phyloP scores from a whole-genome alignment of 2,888 invertebrate genomes.

The Amorpha juglandis region DNA sequence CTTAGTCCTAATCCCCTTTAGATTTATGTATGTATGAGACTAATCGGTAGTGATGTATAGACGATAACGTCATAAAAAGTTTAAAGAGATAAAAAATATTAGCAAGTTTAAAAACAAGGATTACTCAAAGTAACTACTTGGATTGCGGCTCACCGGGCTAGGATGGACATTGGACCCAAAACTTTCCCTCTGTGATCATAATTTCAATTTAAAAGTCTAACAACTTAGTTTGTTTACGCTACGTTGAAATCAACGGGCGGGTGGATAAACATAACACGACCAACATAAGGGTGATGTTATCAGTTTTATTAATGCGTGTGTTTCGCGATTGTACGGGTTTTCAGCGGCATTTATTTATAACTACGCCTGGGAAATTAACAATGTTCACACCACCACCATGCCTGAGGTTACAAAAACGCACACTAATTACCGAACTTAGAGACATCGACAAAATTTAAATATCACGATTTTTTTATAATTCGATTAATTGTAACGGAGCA shows the following conservation, averaged over 20 bases:
- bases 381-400: neutral
- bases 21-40: neutral
- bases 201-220: constrained; percentile 69
- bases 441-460: too few species aligned
- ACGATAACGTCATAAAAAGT: constrained; percentile 30
- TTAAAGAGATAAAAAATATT: constrained; percentile 37
- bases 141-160: constrained; percentile 33
- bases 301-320: constrained; percentile 5
- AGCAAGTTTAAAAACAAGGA: constrained; percentile 40
- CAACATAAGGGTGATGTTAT: constrained; percentile 6
- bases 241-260: constrained; percentile 41
- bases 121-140: constrained; percentile 37
- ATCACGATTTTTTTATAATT: too few species aligned
- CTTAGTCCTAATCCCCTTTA: too few species aligned
- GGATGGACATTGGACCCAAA: constrained; percentile 48
- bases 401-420: too few species aligned
- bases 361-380: neutral
- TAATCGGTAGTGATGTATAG: neutral
- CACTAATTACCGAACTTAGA: too few species aligned
- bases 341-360: neutral
- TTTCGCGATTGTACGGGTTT: neutral
- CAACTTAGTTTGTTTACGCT: constrained; percentile 56
- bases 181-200: constrained; percentile 60
- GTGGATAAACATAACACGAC: constrained; percentile 25
- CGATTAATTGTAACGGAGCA: too few species aligned